Percentiles rank a stretch among this genome's conserved stretches.
These are phyloP conservation scores for Tribolium freemani DNA, from an alignment of 2,888 invertebrate species.

Conservation along the genomic window DNA sequence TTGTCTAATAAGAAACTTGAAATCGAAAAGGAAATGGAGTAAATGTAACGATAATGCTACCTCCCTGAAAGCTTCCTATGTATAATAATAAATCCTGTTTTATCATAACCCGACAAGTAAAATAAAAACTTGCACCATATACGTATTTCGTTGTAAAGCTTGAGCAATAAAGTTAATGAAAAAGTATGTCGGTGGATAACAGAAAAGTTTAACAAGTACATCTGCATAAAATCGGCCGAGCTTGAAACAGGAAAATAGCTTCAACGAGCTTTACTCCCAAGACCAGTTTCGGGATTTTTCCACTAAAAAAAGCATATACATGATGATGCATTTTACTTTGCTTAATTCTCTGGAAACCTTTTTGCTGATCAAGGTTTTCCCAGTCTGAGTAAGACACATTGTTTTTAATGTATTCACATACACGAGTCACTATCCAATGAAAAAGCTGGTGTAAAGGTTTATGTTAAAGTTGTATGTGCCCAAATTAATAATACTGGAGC, in stretches of 20 bases:
- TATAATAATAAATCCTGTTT: background rate
- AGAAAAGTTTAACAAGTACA: constrained; percentile 20
- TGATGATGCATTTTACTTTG: background rate
- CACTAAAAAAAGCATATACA: background rate
- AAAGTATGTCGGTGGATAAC: constrained; percentile 12
- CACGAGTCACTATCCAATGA: background rate
- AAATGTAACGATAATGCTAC: background rate
- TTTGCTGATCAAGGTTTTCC: constrained; percentile 8
- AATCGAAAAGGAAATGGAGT: background rate
- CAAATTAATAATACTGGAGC: constrained; percentile 10
- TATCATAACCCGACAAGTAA: constrained; percentile 7
- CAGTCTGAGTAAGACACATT: constrained; percentile 7
- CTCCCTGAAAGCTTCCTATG: background rate
- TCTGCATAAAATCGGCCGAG: constrained; percentile 23
- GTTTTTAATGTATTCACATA: constrained; percentile 18
- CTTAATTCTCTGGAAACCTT: background rate
- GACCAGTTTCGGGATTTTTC: background rate
- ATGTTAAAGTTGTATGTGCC: constrained; percentile 15
- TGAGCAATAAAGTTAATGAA: constrained; percentile 30
- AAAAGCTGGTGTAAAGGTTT: background rate
- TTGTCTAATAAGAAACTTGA: constrained; percentile 3
- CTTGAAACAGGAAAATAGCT: constrained; percentile 3
- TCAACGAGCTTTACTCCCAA: constrained; percentile 1
- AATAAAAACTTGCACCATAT: constrained; percentile 21
- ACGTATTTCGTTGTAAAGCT: constrained; percentile 21